Conservation (phyloP, 2,113 vertebrate genomes). For the Psittacus erithacus region DNA sequence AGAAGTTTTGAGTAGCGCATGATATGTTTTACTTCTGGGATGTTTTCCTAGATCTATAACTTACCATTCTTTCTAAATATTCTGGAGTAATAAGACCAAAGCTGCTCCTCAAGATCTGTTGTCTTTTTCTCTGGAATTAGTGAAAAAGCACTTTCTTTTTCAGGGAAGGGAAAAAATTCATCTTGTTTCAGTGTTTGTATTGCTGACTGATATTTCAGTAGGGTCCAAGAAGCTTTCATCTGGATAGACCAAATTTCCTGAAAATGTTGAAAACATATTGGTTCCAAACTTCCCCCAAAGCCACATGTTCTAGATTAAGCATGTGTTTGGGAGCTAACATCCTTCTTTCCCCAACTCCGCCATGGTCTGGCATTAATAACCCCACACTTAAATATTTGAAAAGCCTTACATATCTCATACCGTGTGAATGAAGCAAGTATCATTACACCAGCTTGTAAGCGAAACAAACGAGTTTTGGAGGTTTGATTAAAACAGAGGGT, state of each 20-base stretch:
- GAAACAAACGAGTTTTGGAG: not conserved
- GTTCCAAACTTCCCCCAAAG: constrained; percentile 44
- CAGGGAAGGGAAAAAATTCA: not conserved
- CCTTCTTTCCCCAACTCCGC: constrained; percentile 6
- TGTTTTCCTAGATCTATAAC: not conserved
- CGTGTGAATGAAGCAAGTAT: not conserved
- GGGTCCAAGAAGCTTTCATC: constrained; percentile 67
- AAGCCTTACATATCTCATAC: not conserved
- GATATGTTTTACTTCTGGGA: not conserved
- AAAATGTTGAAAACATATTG: constrained; percentile 65
- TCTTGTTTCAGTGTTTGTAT: constrained; percentile 23
- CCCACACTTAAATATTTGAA: not conserved
- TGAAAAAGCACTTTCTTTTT: constrained; percentile 9
- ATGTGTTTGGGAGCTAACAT: constrained; percentile 53
- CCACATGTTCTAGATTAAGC: constrained; percentile 63
- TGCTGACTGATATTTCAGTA: constrained; percentile 10
- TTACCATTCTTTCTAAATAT: not conserved
- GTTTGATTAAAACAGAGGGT: not conserved
- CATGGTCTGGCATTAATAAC: constrained; percentile 54
- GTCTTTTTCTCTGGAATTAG: not conserved
- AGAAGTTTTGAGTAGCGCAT: not conserved
- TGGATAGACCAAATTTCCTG: constrained; percentile 68
- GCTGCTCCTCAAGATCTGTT: not conserved
- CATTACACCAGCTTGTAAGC: not conserved
- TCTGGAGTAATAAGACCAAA: not conserved